These are phyloP conservation scores for Caenorhabditis wallacei DNA, from an alignment of 2,888 invertebrate species.

Conservation along the genomic window DNA sequence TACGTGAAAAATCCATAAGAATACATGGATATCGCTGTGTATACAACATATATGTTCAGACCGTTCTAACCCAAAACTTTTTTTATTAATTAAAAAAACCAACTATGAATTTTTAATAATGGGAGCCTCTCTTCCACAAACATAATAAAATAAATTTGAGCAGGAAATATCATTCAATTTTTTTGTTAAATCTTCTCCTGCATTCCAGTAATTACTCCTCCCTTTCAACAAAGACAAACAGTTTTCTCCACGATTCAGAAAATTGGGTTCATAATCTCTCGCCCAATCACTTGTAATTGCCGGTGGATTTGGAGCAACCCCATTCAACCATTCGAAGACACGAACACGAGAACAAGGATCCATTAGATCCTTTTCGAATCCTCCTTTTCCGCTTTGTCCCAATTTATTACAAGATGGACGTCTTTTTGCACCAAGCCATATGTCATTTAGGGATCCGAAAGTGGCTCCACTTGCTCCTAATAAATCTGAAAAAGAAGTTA, in stretches of 20 bases:
- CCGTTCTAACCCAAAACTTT: no score
- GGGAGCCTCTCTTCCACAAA: no score
- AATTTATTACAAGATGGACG: neutral
- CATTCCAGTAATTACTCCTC: neutral
- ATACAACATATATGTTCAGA: no score
- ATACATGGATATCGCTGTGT: no score
- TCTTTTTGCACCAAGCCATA: constrained; percentile 5
- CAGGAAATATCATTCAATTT: constrained; percentile 17
- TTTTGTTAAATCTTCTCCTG: no score
- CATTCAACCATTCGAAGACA: constrained; percentile 12
- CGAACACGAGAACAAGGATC: constrained; percentile 8
- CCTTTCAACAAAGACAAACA: constrained; percentile 4
- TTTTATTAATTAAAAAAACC: no score
- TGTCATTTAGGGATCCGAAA: no score
- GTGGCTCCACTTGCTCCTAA: no score
- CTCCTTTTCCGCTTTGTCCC: neutral
- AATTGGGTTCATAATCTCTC: neutral
- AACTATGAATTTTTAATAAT: no score
- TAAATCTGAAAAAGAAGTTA: no score
- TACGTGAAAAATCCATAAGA: no score
- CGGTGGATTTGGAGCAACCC: constrained; percentile 6
- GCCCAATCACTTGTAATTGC: neutral
- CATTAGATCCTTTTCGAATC: neutral
- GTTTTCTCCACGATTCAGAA: neutral
- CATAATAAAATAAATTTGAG: no score